Percentiles rank a stretch among this genome's conserved stretches.
Conservation (phyloP, 2,888 invertebrate genomes). For the Thymelicus lineola region DNA sequence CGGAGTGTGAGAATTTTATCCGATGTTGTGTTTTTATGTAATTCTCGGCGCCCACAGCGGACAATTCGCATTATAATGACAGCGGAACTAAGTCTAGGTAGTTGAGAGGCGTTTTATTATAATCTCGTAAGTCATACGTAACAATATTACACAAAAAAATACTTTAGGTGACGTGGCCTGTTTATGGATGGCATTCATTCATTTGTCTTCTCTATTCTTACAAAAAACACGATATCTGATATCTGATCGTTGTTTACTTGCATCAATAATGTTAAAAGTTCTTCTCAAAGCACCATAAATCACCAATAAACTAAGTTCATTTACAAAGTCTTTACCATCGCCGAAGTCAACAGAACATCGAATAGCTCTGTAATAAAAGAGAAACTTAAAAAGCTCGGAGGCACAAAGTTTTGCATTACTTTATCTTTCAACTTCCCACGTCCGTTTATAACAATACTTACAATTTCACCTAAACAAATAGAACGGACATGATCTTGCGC, state of each 20-base stretch:
- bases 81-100: slow-evolving; percentile 6
- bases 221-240: too few relatives aligned
- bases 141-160: background rate
- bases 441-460: slow-evolving; percentile 60
- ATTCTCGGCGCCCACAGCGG: slow-evolving; percentile 14
- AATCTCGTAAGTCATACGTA: slow-evolving; percentile 7
- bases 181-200: too few relatives aligned
- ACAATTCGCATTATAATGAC: slow-evolving; percentile 16
- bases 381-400: slow-evolving; percentile 56
- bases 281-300: too few relatives aligned
- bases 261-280: background rate
- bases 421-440: slow-evolving; percentile 66
- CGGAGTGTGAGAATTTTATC: slow-evolving; percentile 21
- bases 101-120: slow-evolving; percentile 6
- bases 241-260: too few relatives aligned
- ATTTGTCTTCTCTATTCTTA: too few relatives aligned
- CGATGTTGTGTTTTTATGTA: slow-evolving; percentile 19
- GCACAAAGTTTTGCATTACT: slow-evolving; percentile 48
- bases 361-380: slow-evolving; percentile 58
- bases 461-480: slow-evolving; percentile 75
- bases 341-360: slow-evolving; percentile 4
- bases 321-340: background rate
- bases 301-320: background rate
- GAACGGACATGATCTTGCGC: slow-evolving; percentile 34
- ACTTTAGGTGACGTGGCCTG: too few relatives aligned